phyloP scores from a whole-genome alignment of 1,140 invertebrate genomes.

The Leguminivora glycinivorella region DNA sequence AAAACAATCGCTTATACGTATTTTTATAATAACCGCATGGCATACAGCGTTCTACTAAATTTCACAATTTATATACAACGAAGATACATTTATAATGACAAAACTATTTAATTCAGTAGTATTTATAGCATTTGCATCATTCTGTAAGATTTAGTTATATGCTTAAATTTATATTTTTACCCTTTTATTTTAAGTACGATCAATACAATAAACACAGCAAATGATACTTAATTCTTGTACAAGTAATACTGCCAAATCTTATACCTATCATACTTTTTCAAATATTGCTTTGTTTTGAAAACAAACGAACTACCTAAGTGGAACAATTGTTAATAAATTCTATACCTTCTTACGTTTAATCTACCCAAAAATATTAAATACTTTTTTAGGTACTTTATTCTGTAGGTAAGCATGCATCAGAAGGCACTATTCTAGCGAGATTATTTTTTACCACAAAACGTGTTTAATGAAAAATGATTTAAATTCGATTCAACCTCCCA shows the following conservation, averaged over 20 bases:
- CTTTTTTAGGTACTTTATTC: conserved; percentile 47
- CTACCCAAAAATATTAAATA: conserved; percentile 69
- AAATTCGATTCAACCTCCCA: conserved; percentile 74
- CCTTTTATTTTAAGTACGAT: conserved; percentile 38
- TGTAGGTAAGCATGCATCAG: conserved; percentile 73
- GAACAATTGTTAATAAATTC: conserved; percentile 44
- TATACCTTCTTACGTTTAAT: conserved; percentile 49
- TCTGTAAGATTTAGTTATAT: not conserved
- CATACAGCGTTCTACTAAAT: conserved; percentile 57
- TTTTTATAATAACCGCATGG: conserved; percentile 67
- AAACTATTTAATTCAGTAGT: not conserved
- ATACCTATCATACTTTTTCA: conserved; percentile 49
- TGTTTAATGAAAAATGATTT: conserved; percentile 64
- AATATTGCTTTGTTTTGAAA: conserved; percentile 66
- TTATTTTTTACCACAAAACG: conserved; percentile 53
- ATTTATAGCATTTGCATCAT: not conserved
- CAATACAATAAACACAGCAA: conserved; percentile 38
- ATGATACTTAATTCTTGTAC: conserved; percentile 32
- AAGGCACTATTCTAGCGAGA: conserved; percentile 78
- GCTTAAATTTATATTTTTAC: conserved; percentile 29
- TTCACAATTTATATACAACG: conserved; percentile 49
- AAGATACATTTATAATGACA: conserved; percentile 33
- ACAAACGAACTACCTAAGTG: conserved; percentile 43
- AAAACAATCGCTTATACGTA: conserved; percentile 72
- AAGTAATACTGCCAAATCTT: conserved; percentile 61